Conservation (phyloP, 2,888 invertebrate species). For the Brachyopa scutellaris region DNA sequence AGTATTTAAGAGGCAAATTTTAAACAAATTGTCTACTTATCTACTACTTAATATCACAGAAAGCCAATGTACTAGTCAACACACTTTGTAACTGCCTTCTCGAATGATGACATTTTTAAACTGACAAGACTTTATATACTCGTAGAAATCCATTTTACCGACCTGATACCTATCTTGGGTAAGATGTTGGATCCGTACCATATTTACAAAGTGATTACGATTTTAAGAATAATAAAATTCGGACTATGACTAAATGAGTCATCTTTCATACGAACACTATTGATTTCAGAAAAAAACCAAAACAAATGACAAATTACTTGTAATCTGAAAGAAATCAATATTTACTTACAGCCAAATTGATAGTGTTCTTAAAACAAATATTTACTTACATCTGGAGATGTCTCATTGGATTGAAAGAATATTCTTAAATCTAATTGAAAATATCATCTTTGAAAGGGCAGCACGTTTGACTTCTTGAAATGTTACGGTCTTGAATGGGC, state of each 20-base stretch:
- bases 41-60: conserved; percentile 61
- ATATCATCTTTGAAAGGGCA: too few species aligned
- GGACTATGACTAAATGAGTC: neutral
- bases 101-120: neutral
- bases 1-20: conserved; percentile 44
- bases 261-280: neutral
- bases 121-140: neutral
- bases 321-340: neutral
- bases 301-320: too few species aligned
- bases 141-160: neutral
- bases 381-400: too few species aligned
- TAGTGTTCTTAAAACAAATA: too few species aligned
- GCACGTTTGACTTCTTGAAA: too few species aligned
- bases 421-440: too few species aligned
- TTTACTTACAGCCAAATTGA: neutral
- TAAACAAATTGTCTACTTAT: conserved; percentile 53
- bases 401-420: too few species aligned
- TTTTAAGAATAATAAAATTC: neutral
- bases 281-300: neutral
- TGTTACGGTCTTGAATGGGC: too few species aligned
- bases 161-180: neutral
- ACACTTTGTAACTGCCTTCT: neutral
- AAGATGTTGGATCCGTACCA: neutral
- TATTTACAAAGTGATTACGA: conserved; percentile 19
- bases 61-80: neutral